Evolutionary conservation across 2,797 vertebrate species (phyloP), one percentile per base, ranked within the genome.

Genomic region (Vespertilio murinus): DNA sequence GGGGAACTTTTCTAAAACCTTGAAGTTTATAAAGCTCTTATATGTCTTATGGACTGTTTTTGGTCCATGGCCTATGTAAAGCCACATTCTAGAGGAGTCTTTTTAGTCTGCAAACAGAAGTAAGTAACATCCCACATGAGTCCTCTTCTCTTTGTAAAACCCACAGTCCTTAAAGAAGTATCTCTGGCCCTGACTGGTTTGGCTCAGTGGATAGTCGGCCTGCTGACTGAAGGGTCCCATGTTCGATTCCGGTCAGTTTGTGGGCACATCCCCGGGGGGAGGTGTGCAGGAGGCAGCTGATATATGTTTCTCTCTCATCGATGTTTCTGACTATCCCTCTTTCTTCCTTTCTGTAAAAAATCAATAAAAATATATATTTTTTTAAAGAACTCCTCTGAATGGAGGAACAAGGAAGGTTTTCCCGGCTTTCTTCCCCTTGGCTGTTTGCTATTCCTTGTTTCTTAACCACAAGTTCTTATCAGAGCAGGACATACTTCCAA

Each of bases 401-500:
- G 40, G 64, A 94, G 33, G 59, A 86, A 70, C 83, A 95, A 47
- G 95, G 92, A 70, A 83, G 38, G 78, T 52, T 94, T 91, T 88
- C 93, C 90, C 91, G 87, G 79, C 78, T 74, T 88, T 91, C 88
- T 88, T 94, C 70, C 78, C 70, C 81, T 79, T 74, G 90, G 90
- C 93, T 95, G 90, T 97, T 96, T 96, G 84, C 79, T 78, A 49
- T 73, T 74, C 88, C 93, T 83, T 84, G 94, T 96, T 94, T 65
- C 67, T 95, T 94, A 70, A 30, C 81, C 65, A 80, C 40, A 61
- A 96, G 70, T 93, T 95, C 91, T 96, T 97, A 96, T 97, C 96
- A 88, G 94, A 56, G 45, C 61, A 94, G 73, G 78, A 94, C 96
- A 97, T 38, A 95, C 91, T 96, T 96, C 40, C 93, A 95, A 96